Percentiles rank a stretch among this genome's conserved stretches.
Evolutionary conservation across 2,113 vertebrate species (phyloP).

Genomic region (Petrocephalus microphthalmus): DNA sequence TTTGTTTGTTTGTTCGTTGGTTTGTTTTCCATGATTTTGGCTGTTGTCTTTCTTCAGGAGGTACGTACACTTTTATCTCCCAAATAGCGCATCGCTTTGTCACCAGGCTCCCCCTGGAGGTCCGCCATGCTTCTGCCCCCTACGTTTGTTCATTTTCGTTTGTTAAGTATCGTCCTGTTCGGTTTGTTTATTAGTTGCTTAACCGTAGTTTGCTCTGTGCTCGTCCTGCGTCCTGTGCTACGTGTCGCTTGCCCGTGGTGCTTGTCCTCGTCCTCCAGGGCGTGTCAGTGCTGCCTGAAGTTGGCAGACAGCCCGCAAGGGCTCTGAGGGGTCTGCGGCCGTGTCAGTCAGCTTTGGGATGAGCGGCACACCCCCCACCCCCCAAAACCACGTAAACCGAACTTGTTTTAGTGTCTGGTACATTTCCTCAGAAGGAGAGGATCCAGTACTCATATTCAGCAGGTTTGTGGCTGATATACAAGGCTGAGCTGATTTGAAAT

Average conservation of each 20-base stretch:
- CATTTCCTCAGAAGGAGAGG: background rate
- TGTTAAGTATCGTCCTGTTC: constrained; percentile 23
- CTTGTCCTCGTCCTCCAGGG: background rate
- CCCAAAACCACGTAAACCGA: background rate
- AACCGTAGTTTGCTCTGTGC: background rate
- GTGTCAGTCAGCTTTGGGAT: background rate
- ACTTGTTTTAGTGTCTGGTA: background rate
- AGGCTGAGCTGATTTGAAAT: background rate
- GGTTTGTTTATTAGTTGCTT: constrained; percentile 49
- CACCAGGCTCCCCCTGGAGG: constrained; percentile 49
- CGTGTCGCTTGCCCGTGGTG: background rate
- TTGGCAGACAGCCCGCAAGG: background rate
- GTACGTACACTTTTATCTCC: constrained; percentile 73
- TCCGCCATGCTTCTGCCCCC: constrained; percentile 45
- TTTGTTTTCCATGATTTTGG: constrained; percentile 77
- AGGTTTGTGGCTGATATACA: background rate
- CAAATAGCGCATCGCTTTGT: constrained; percentile 55
- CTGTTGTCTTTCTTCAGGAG: constrained; percentile 90
- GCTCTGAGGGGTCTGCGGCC: background rate
- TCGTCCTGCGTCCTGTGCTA: constrained; percentile 9
- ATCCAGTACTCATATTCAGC: too few relatives aligned
- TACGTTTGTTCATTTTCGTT: constrained; percentile 15
- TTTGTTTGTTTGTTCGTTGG: constrained; percentile 47
- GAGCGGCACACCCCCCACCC: background rate
- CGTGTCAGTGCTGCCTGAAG: background rate